Base-by-base conservation (phyloP, 2,888 invertebrate species). In the Oligia latruncula region DNA sequence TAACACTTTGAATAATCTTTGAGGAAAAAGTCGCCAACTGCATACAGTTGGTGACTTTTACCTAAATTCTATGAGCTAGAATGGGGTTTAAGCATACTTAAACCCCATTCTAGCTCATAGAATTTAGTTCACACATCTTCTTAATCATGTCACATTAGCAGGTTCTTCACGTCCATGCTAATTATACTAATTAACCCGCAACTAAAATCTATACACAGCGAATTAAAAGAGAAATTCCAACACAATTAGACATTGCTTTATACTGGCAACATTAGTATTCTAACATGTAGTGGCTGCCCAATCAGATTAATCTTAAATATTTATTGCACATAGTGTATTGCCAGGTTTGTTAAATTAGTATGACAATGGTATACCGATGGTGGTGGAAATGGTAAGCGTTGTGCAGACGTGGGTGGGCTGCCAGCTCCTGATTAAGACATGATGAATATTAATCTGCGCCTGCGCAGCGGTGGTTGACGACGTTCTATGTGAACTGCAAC, bases 221-320 rank as follows among this genome's bases (percentile, higher is more conserved):
- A 90, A 87, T 89, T 90, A 89, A 90, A 89, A 88, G 82, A 90
- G 88, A 89, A 90, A 91, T 90, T 87, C 88, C 84, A 82, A 84
- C 83, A 90, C 89, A 91, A 92, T 91, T 91, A 92, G 87, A 90
- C 89, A 88, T 85, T 82, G 84, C 89, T 89, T 88, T 89, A 88
- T 88, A 82, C 85, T 82, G 84, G 78, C 82, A 76, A 79, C 82
- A 94, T 96, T 96, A 95, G 96, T 96, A 96, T 96, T 96, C 96
- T 93, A 95, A 94, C 94, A 91, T 94, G 93, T 92, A 88, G 90
- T 90, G 90, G 91, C 91, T 89, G 79, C 91, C 93, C 94, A 95
- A 96, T 96, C 97, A 94, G 96, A 96, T 96, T 95, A 95, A 96
- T 96, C 95, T 96, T 95, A 96, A 96, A 96, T 97, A 97, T 96